Percentiles rank a stretch among this genome's conserved stretches.
Conservation (phyloP, 2,113 vertebrate genomes). For the Himantopus leucocephalus region DNA sequence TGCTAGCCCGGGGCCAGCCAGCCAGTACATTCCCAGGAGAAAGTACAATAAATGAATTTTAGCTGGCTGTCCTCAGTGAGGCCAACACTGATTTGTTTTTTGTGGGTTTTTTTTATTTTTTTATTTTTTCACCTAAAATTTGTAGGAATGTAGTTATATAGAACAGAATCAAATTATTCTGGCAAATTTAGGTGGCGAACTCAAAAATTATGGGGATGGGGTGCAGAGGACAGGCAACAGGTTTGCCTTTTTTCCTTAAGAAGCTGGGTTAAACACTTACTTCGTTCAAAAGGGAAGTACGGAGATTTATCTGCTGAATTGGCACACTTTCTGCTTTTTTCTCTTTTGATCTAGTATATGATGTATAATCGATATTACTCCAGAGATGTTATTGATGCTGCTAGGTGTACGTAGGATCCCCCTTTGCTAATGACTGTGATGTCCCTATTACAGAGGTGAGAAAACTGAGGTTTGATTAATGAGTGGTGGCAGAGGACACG, state of each 20-base stretch:
- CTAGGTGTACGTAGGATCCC: background rate
- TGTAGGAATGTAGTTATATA: background rate
- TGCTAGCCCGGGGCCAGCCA: background rate
- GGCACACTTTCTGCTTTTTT: background rate
- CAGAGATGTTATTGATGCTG: background rate
- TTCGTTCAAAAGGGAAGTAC: background rate
- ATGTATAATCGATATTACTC: background rate
- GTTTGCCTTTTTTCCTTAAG: background rate
- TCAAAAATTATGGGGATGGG: background rate
- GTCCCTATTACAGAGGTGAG: background rate
- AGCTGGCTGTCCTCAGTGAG: background rate
- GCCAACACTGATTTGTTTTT: background rate
- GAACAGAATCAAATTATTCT: background rate
- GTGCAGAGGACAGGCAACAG: background rate
- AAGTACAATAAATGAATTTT: background rate
- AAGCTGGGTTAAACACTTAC: background rate
- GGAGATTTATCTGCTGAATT: background rate
- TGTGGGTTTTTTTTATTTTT: background rate
- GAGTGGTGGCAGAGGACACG: background rate
- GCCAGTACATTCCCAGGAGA: background rate
- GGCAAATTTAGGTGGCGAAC: background rate
- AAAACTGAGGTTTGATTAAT: background rate
- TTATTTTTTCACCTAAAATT: background rate
- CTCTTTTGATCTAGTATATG: background rate
- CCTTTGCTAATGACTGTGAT: background rate